These are phyloP conservation scores for Ondatra zibethicus DNA, from an alignment of 2,113 vertebrate genomes.

Conservation along the genomic window DNA sequence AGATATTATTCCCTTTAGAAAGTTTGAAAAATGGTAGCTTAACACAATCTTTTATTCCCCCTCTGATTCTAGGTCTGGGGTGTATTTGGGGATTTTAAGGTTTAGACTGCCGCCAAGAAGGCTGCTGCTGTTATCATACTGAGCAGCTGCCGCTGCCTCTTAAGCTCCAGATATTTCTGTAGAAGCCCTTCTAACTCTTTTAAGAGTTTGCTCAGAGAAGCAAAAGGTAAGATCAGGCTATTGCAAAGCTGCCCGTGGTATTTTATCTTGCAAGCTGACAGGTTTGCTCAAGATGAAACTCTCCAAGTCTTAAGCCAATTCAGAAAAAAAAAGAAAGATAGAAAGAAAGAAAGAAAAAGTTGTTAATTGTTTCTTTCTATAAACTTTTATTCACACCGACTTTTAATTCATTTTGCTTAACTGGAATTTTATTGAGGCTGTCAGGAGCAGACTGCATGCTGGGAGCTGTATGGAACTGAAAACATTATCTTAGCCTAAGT, in stretches of 20 bases:
- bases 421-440: slow-evolving; percentile 75
- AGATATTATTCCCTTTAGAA: slow-evolving; percentile 19
- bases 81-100: slow-evolving; percentile 70
- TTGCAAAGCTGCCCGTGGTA: slow-evolving; percentile 49
- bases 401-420: slow-evolving; percentile 80
- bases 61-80: slow-evolving; percentile 50
- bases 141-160: slow-evolving; percentile 72
- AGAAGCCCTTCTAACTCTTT: slow-evolving; percentile 71
- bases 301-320: slow-evolving; percentile 21
- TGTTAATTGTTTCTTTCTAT: slow-evolving; percentile 62
- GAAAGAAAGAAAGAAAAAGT: neutral
- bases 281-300: slow-evolving; percentile 59
- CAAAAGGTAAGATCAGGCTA: slow-evolving; percentile 55
- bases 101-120: slow-evolving; percentile 68
- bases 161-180: slow-evolving; percentile 76
- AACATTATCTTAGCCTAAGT: slow-evolving; percentile 71
- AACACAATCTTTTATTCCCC: slow-evolving; percentile 28
- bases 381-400: slow-evolving; percentile 59
- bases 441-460: slow-evolving; percentile 75
- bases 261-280: slow-evolving; percentile 61
- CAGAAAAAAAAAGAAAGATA: neutral
- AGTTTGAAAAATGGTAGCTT: slow-evolving; percentile 58
- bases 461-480: slow-evolving; percentile 63
- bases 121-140: slow-evolving; percentile 56
- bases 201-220: slow-evolving; percentile 70